phyloP scores from a whole-genome alignment of 2,113 vertebrate species.

The Neodon shergylaensis region DNA sequence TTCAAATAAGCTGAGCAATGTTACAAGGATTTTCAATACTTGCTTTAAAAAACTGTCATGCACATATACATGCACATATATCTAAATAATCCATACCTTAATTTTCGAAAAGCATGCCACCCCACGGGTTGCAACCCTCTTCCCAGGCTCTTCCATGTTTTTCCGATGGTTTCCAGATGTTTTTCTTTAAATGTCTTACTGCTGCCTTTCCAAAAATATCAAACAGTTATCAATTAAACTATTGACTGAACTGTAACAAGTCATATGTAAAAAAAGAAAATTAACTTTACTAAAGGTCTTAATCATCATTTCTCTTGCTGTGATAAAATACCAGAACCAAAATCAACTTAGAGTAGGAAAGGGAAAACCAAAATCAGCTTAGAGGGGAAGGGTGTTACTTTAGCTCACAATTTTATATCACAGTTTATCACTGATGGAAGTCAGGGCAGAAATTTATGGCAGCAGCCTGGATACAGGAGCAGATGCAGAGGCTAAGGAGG shows the following conservation, averaged over 20 bases:
- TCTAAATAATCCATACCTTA: constrained; percentile 72
- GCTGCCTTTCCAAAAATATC: constrained; percentile 41
- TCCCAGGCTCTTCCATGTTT: constrained; percentile 72
- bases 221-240: constrained; percentile 27
- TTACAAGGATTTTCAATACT: neutral
- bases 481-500: neutral
- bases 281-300: neutral
- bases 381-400: neutral
- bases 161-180: constrained; percentile 52
- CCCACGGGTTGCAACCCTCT: constrained; percentile 50
- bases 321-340: neutral
- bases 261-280: neutral
- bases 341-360: neutral
- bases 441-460: too few relatives aligned
- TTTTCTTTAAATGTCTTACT: constrained; percentile 8
- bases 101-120: constrained; percentile 72
- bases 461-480: neutral
- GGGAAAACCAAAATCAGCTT: neutral
- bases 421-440: neutral
- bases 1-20: neutral
- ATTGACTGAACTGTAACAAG: neutral
- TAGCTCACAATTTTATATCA: neutral
- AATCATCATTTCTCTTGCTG: neutral
- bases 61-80: neutral
- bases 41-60: neutral